These are phyloP conservation scores for Pollenia labialis DNA, from an alignment of 2,888 invertebrate genomes.

Conservation along the genomic window DNA sequence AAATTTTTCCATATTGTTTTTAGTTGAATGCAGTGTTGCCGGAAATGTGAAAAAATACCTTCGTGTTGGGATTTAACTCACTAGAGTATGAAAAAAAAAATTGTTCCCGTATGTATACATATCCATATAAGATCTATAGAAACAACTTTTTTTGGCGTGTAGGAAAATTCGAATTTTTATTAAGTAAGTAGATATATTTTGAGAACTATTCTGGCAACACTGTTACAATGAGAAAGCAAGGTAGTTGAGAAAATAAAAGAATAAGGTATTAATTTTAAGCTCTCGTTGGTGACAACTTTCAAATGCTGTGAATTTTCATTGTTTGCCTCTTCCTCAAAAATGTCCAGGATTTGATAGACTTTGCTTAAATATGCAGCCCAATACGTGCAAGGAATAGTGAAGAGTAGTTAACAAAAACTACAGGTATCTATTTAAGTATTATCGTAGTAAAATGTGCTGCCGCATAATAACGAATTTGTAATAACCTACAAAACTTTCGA, in stretches of 20 bases:
- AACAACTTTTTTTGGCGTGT: too few species aligned
- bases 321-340: slow-evolving; percentile 28
- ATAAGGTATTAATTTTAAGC: slow-evolving; percentile 65
- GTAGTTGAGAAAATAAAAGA: slow-evolving; percentile 13
- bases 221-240: not conserved
- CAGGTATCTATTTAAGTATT: not conserved
- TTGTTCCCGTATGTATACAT: too few species aligned
- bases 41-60: not conserved
- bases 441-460: too few species aligned
- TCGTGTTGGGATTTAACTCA: too few species aligned
- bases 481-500: too few species aligned
- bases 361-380: slow-evolving; percentile 5
- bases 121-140: too few species aligned
- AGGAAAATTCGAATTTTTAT: too few species aligned
- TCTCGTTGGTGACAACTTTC: slow-evolving; percentile 59
- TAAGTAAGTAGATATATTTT: too few species aligned
- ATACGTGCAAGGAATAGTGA: slow-evolving; percentile 59
- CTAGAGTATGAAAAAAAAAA: too few species aligned
- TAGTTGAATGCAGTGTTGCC: not conserved
- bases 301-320: slow-evolving; percentile 43
- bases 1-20: slow-evolving; percentile 37
- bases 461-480: too few species aligned
- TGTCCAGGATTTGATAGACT: slow-evolving; percentile 37
- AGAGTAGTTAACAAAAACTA: slow-evolving; percentile 35
- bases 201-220: too few species aligned